Base-by-base conservation (phyloP, 2,113 vertebrate genomes). In the Ahaetulla prasina region DNA sequence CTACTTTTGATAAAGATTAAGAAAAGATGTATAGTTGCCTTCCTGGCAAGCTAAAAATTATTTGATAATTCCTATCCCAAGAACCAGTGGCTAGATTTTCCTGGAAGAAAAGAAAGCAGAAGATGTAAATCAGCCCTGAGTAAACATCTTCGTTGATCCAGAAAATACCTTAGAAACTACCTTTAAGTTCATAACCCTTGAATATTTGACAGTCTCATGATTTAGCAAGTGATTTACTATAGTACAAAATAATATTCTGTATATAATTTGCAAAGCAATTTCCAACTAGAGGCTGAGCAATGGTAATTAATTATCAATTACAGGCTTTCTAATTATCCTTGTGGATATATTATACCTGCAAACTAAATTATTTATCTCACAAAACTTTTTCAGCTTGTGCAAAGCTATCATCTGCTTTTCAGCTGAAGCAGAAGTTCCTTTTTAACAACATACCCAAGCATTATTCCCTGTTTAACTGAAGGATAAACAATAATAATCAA, bases 331-430 rank as follows among this genome's bases (percentile, higher is more conserved):
- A 97, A 96, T 98, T 98, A 98, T 98, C 94, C 95, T 92, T 80
- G 74, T 94, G 97, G 97, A 98, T 96, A 98, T 88, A 93, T 93
- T 97, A 98, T 96, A 95, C 97, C 97, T 96, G 93, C 60, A 93
- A 35, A 96, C 98, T 99, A 90, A 99, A 99, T 99, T 98, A 99
- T 99, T 98, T 22, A 99, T 94, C 90, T 94, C 88, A 63, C 39
- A 92, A 96, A 97, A 97, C 97, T 97, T 97, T 97, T 96, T 97
- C 94, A 95, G 10, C 35, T 87, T 95, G 54, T 87, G 93, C 92
- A 94, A 96, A 94, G 95, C 68, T 85, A 52, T 90, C 23, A 95
- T 50, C 93, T 95, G 93, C 93, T 96, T 95, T 90, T 85, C 93
- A 95, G 84, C 74, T 93, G 85, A 91, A 57, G 39, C 85, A 68